These are phyloP conservation scores for Sphaerophoria rueppellii DNA, from an alignment of 2,888 invertebrate genomes.

Conservation along the genomic window DNA sequence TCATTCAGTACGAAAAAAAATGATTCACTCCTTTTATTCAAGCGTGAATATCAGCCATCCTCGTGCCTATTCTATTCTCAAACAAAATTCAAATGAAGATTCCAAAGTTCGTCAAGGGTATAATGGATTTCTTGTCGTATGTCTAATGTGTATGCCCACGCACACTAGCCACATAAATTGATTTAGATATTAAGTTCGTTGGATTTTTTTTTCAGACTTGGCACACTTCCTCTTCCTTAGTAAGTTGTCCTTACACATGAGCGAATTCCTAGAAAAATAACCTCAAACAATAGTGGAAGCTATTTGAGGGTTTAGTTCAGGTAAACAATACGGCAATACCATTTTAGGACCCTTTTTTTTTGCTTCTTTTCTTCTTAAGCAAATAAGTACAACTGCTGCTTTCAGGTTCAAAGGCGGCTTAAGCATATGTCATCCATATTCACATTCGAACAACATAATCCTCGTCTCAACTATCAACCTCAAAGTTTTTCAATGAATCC, in stretches of 20 bases:
- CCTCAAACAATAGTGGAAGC: neutral
- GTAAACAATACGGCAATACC: neutral
- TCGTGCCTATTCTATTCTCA: neutral
- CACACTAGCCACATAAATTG: neutral
- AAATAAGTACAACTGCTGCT: neutral
- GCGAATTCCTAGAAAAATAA: constrained; percentile 7
- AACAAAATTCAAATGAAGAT: neutral
- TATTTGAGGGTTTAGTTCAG: constrained; percentile 12
- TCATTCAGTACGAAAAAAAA: constrained; percentile 3
- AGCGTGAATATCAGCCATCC: neutral
- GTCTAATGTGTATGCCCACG: neutral
- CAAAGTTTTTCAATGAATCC: constrained; percentile 5
- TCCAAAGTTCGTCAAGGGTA: constrained; percentile 1
- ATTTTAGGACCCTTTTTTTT: neutral
- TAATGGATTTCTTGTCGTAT: neutral
- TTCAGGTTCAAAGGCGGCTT: neutral
- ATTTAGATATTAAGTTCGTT: neutral
- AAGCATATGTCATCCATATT: too few relatives aligned
- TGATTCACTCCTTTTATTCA: constrained; percentile 7
- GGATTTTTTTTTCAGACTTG: neutral
- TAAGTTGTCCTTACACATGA: neutral
- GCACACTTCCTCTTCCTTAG: constrained; percentile 4
- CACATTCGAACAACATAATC: neutral
- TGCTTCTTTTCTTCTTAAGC: neutral
- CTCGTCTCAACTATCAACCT: neutral